Percentiles rank a stretch among this genome's conserved stretches.
Conservation (phyloP, 2,888 invertebrate genomes). For the Bhutanitis thaidina region DNA sequence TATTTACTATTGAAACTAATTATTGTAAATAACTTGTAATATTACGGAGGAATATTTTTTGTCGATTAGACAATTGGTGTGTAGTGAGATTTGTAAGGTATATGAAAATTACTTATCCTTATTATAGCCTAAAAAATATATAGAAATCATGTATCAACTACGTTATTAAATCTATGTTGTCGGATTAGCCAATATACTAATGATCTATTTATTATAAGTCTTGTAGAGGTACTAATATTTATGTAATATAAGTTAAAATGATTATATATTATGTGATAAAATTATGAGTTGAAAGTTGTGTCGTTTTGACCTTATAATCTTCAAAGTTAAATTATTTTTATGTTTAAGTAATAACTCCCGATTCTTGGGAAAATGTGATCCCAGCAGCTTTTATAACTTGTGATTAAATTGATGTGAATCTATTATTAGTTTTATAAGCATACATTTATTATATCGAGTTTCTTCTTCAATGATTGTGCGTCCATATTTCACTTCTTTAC, state of each 20-base stretch:
- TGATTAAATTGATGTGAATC: neutral
- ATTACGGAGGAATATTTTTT: conserved; percentile 1
- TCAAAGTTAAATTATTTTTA: neutral
- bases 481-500: neutral
- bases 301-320: neutral
- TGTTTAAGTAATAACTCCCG: neutral
- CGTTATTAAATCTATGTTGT: conserved; percentile 8
- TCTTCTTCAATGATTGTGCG: neutral
- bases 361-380: conserved; percentile 1
- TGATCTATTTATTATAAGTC: conserved; percentile 17
- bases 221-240: conserved; percentile 10
- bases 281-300: too few relatives aligned
- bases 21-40: conserved; percentile 12
- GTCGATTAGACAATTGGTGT: conserved; percentile 3
- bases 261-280: neutral
- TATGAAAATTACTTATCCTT: conserved; percentile 18
- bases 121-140: conserved; percentile 22
- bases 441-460: neutral
- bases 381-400: conserved; percentile 6
- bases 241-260: neutral
- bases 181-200: conserved; percentile 5
- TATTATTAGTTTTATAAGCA: neutral
- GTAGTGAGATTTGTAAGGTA: conserved; percentile 25
- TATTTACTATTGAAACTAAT: conserved; percentile 8
- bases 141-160: conserved; percentile 16